phyloP scores from a whole-genome alignment of 2,797 vertebrate species.

The Vipera latastei region DNA sequence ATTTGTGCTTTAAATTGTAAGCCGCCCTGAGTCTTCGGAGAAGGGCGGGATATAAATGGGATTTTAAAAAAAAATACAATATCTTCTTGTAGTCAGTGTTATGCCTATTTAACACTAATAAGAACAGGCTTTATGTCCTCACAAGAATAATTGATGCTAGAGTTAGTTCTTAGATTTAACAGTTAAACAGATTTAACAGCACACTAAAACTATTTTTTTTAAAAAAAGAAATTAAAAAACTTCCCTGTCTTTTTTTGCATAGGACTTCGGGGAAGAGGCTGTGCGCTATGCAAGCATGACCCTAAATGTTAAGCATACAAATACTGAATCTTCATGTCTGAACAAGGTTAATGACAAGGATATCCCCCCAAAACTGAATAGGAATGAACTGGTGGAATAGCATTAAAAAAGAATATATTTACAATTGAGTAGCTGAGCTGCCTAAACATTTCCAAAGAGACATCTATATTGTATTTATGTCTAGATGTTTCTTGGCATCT shows the following conservation, averaged over 20 bases:
- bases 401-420: not conserved
- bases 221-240: not conserved
- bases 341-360: not conserved
- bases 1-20: no score
- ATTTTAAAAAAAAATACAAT: no score
- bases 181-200: not conserved
- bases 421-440: not conserved
- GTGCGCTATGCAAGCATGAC: not conserved
- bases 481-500: not conserved
- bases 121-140: not conserved
- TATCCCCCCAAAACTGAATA: no score
- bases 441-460: not conserved
- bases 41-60: no score
- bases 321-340: not conserved
- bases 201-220: not conserved
- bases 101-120: not conserved
- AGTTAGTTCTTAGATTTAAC: not conserved
- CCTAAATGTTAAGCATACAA: not conserved
- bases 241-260: not conserved
- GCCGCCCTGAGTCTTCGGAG: no score
- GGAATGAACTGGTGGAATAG: no score
- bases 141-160: not conserved
- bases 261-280: not conserved
- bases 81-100: no score
- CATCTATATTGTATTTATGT: not conserved